Evolutionary conservation across 2,888 invertebrate genomes (phyloP).

Genomic region (Meloe dianella): DNA sequence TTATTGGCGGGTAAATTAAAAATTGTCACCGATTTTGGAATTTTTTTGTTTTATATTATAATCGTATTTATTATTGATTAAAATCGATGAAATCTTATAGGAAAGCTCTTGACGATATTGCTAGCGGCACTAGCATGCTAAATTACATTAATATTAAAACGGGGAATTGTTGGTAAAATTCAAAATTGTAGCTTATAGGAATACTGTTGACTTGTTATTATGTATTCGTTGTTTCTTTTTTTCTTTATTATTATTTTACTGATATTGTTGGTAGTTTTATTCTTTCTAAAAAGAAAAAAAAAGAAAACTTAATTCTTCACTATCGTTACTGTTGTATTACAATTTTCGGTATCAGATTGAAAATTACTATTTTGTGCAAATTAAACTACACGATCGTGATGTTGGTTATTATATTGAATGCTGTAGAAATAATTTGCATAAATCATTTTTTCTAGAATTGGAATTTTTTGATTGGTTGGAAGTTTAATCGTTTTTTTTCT

Average conservation of each 20-base stretch:
- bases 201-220: conserved; percentile 52
- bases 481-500: neutral
- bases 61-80: conserved; percentile 36
- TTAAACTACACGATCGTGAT: conserved; percentile 57
- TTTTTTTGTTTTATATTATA: neutral
- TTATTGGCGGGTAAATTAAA: conserved; percentile 1
- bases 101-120: conserved; percentile 31
- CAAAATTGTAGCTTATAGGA: conserved; percentile 57
- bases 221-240: conserved; percentile 20
- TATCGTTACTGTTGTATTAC: conserved; percentile 38
- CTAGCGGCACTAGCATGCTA: conserved; percentile 53
- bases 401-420: conserved; percentile 54
- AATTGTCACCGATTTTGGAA: neutral
- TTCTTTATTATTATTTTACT: conserved; percentile 49
- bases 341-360: conserved; percentile 60
- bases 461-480: conserved; percentile 23
- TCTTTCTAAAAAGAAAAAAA: neutral
- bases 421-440: conserved; percentile 53
- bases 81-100: conserved; percentile 46
- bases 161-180: conserved; percentile 56
- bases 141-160: conserved; percentile 59
- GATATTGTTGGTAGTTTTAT: conserved; percentile 35
- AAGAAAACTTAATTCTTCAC: conserved; percentile 49
- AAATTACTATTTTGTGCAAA: conserved; percentile 60
- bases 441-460: conserved; percentile 25